Percentiles rank a stretch among this genome's conserved stretches.
These are phyloP conservation scores for Drosophila hamatofila DNA, from an alignment of 2,888 invertebrate genomes.

Conservation along the genomic window DNA sequence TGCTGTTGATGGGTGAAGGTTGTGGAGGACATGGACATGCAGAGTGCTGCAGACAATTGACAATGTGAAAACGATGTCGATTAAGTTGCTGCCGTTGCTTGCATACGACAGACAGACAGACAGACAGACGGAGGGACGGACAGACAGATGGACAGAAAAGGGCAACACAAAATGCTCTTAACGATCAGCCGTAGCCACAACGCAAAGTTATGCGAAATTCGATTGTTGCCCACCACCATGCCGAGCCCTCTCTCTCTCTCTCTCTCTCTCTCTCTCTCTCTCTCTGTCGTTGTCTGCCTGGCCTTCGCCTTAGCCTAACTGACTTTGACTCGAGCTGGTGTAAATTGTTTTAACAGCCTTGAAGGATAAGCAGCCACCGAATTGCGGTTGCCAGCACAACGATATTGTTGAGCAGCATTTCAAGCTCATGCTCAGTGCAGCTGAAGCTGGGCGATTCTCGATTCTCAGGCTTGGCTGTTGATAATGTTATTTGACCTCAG, in stretches of 20 bases:
- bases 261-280: background rate
- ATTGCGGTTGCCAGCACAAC: slow-evolving; percentile 49
- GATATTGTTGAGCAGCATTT: slow-evolving; percentile 52
- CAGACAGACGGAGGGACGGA: slow-evolving; percentile 1
- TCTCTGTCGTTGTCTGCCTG: background rate
- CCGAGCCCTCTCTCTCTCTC: background rate
- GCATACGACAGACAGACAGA: slow-evolving; percentile 48
- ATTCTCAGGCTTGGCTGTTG: slow-evolving; percentile 17
- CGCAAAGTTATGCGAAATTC: slow-evolving; percentile 72
- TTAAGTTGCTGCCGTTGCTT: slow-evolving; percentile 76
- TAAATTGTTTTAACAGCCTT: slow-evolving; percentile 79
- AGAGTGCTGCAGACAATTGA: slow-evolving; percentile 78
- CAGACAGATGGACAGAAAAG: slow-evolving; percentile 37
- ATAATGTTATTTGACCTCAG: slow-evolving; percentile 19
- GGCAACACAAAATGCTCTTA: slow-evolving; percentile 67
- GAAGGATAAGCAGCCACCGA: slow-evolving; percentile 73
- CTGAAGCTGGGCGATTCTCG: slow-evolving; percentile 10
- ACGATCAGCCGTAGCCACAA: slow-evolving; percentile 65
- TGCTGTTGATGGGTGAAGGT: slow-evolving; percentile 74
- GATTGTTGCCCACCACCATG: slow-evolving; percentile 33
- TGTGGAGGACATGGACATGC: slow-evolving; percentile 68
- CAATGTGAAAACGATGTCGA: slow-evolving; percentile 79
- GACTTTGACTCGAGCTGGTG: slow-evolving; percentile 56
- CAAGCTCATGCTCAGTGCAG: slow-evolving; percentile 5
- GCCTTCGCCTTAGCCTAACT: slow-evolving; percentile 19